Base-by-base conservation (phyloP, 2,888 invertebrate species). In the Ariolimax columbianus region DNA sequence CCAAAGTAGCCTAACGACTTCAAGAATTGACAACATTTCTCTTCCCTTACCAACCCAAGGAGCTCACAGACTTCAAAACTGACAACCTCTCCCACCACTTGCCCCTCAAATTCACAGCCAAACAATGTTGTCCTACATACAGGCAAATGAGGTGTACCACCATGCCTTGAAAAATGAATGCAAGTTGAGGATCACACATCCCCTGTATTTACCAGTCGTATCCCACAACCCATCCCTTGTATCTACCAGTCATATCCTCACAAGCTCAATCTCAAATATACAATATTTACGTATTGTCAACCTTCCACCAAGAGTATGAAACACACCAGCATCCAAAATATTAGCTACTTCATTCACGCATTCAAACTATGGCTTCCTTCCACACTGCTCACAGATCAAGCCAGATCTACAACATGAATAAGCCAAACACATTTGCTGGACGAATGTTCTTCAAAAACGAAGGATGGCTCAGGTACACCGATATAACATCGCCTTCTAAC, bases 381-480 rank as follows among this genome's bases (percentile, higher is more conserved):
- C 63, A 63, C 63, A 63, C 3, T 6, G 7, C n/a, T 30, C 63
- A 63, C 30, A 4, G 3, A 63, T 4, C 30, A 3, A 30, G 23
- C 11, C 11, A 1, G 23, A 0, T 6, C 43, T 66, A 84, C 72
- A 87, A 47, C 78, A 83, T 80, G 33, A 85, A 85, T 26, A 87
- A 63, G 9, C 87, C 87, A 70, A 85, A 85, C 11, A 78, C 83
- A 66, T 87, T 87, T 9, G 77, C 85, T 30, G 83, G 77, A 14
- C 63, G 81, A 1, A 73, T 26, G 78, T 85, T 78, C 47, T 86
- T 86, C 51, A 86, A 63, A 26, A 83, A 78, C 47, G 77, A 78
- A 19, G 87, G 87, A 68, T 73, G 75, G 6, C 77, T 78, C 38
- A 86, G 55, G 51, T 84, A 81, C 51, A 87, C 84, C 14, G 72